These are phyloP conservation scores for Nebria ingens DNA, from an alignment of 1,140 invertebrate genomes.

Conservation along the genomic window DNA sequence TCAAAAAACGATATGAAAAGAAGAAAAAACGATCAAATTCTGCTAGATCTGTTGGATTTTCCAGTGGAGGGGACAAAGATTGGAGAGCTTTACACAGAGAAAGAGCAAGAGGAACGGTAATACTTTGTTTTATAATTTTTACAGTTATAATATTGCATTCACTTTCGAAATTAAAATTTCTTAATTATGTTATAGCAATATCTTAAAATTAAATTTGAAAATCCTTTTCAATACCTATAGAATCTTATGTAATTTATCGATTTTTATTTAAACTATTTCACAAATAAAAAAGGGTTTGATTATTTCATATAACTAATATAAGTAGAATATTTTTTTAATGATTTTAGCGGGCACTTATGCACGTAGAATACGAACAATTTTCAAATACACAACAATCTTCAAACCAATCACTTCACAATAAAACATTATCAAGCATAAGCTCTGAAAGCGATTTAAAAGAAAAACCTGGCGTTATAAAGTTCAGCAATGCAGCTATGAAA, in stretches of 20 bases:
- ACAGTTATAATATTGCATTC: no score
- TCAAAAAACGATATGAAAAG: conserved; percentile 32
- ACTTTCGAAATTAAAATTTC: no score
- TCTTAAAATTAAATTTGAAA: no score
- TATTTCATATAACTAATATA: no score
- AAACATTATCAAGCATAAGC: conserved; percentile 32
- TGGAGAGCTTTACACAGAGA: conserved; percentile 22
- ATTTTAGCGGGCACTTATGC: conserved; percentile 27
- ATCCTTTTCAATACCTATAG: no score
- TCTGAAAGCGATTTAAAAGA: conserved; percentile 21
- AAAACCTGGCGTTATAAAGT: conserved; percentile 25
- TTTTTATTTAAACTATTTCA: no score
- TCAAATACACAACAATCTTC: conserved; percentile 28
- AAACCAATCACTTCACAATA: conserved; percentile 28
- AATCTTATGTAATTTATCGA: no score
- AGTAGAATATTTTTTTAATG: conserved; percentile 10
- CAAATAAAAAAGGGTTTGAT: no score
- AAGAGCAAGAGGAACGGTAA: conserved; percentile 29
- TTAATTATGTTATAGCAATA: no score
- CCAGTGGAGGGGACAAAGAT: conserved; percentile 17
- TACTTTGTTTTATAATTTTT: no score
- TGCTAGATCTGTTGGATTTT: conserved; percentile 23
- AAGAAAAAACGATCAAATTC: conserved; percentile 22
- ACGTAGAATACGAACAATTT: conserved; percentile 34
- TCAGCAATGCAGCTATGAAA: conserved; percentile 30